Percentiles rank a stretch among this genome's conserved stretches.
Conservation (phyloP, 2,113 vertebrate species). For the Prochilodus magdalenae region DNA sequence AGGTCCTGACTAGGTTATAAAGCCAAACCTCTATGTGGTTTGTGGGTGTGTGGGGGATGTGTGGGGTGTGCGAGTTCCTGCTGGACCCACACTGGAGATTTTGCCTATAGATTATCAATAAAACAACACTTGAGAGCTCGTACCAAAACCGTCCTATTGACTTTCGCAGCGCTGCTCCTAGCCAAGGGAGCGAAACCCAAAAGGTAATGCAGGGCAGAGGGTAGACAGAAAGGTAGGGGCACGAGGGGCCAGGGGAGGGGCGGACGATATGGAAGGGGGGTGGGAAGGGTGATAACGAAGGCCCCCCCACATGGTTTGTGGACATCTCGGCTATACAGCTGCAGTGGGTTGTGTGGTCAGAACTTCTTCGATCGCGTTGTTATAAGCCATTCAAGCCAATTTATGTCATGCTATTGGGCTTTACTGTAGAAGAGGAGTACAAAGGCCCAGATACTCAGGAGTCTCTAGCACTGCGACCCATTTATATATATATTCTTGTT, state of each 20-base stretch:
- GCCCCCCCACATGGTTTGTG: conserved; percentile 21
- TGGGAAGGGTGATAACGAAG: too few relatives aligned
- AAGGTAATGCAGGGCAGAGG: too few relatives aligned
- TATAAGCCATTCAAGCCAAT: conserved; percentile 7
- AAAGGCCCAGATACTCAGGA: too few relatives aligned
- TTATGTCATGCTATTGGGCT: conserved; percentile 29
- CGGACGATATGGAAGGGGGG: too few relatives aligned
- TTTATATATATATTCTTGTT: neutral
- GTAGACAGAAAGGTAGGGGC: too few relatives aligned
- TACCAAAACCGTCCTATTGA: conserved; percentile 28
- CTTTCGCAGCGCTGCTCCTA: conserved; percentile 11
- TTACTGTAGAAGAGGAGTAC: conserved; percentile 10
- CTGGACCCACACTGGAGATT: neutral
- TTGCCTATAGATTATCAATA: conserved; percentile 1
- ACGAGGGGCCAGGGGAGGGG: conserved; percentile 32
- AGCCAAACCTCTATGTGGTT: too few relatives aligned
- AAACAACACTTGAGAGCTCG: neutral
- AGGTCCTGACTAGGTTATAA: too few relatives aligned
- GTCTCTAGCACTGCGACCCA: neutral
- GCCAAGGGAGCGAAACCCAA: too few relatives aligned
- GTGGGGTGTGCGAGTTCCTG: neutral
- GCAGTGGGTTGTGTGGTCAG: neutral
- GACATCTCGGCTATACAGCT: conserved; percentile 25
- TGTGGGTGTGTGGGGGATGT: neutral
- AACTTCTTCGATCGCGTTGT: conserved; percentile 18